Conservation (phyloP, 1,140 invertebrate genomes). For the Aphaenogaster ashmeadi region DNA sequence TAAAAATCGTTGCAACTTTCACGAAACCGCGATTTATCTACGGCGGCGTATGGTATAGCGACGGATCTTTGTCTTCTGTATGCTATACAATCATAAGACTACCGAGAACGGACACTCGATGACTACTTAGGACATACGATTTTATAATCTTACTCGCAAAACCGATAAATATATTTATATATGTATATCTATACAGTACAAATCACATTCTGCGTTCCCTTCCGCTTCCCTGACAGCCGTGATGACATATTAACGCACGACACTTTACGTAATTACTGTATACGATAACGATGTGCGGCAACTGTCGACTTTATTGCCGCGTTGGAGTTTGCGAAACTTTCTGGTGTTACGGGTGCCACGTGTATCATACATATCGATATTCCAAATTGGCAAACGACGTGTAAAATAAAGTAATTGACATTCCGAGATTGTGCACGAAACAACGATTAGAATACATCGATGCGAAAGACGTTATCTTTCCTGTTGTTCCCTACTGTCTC, state of each 20-base stretch:
- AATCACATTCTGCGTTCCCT: conserved; percentile 51
- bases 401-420: conserved; percentile 43
- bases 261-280: conserved; percentile 36
- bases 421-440: neutral
- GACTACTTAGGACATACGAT: conserved; percentile 58
- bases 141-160: conserved; percentile 45
- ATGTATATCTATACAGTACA: conserved; percentile 58
- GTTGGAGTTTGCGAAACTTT: conserved; percentile 45
- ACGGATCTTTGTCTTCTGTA: conserved; percentile 23
- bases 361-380: conserved; percentile 29
- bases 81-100: conserved; percentile 46
- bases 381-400: conserved; percentile 19
- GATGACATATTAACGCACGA: conserved; percentile 30
- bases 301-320: conserved; percentile 42
- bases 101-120: conserved; percentile 54
- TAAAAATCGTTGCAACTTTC: conserved; percentile 44
- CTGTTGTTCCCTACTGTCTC: neutral
- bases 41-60: neutral
- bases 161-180: conserved; percentile 58
- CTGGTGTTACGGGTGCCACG: neutral
- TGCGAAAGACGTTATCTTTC: neutral
- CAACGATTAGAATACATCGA: conserved; percentile 1
- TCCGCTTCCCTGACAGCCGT: conserved; percentile 37
- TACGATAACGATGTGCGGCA: conserved; percentile 38
- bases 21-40: conserved; percentile 14